Evolutionary conservation across 2,888 invertebrate genomes (phyloP).

Genomic region (Ernsta delagoae): DNA sequence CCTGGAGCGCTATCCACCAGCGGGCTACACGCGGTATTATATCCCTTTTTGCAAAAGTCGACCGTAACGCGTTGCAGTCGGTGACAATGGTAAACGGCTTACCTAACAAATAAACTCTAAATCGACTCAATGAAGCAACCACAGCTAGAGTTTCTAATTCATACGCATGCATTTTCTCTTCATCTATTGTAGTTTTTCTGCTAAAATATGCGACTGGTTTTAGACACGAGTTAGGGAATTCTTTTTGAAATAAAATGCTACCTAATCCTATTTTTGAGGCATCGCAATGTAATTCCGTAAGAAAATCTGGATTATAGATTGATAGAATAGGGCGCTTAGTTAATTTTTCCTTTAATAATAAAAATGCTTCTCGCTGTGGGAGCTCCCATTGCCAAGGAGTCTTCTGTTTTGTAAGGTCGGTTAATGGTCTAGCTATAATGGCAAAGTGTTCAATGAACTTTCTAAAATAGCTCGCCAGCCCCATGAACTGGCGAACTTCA

Average conservation of each 20-base stretch:
- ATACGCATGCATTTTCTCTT: slow-evolving; percentile 51
- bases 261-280: slow-evolving; percentile 8
- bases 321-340: slow-evolving; percentile 8
- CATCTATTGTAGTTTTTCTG: slow-evolving; percentile 45
- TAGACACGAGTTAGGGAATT: slow-evolving; percentile 37
- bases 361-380: slow-evolving; percentile 5
- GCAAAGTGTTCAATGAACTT: slow-evolving; percentile 50
- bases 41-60: slow-evolving; percentile 8
- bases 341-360: slow-evolving; percentile 5
- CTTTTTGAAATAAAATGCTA: slow-evolving; percentile 40
- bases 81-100: background rate
- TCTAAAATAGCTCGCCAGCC: slow-evolving; percentile 48
- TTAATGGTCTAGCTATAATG: slow-evolving; percentile 45
- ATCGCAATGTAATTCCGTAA: slow-evolving; percentile 8
- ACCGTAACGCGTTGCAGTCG: slow-evolving; percentile 12
- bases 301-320: slow-evolving; percentile 4
- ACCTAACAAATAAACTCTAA: slow-evolving; percentile 41
- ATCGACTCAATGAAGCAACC: slow-evolving; percentile 45
- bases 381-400: slow-evolving; percentile 34
- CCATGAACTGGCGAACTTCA: slow-evolving; percentile 48
- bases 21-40: slow-evolving; percentile 2
- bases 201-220: slow-evolving; percentile 50
- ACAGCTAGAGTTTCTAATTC: slow-evolving; percentile 54
- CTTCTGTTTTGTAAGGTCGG: slow-evolving; percentile 46
- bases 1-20: slow-evolving; percentile 16